phyloP scores from a whole-genome alignment of 2,888 invertebrate genomes.

The Oconnorella tubifera region DNA sequence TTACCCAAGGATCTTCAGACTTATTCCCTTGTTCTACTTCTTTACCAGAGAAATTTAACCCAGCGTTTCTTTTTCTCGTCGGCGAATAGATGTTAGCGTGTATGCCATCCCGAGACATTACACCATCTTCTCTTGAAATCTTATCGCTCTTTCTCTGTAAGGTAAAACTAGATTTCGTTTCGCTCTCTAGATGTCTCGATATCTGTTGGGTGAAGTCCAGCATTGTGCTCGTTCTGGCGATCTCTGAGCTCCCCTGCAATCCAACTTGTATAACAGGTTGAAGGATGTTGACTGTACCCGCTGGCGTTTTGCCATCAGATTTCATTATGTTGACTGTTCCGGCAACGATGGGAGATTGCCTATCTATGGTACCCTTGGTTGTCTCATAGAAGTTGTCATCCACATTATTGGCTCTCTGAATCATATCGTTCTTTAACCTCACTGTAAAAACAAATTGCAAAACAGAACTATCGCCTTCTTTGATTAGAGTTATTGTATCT shows the following conservation, averaged over 20 bases:
- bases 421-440: conserved; percentile 16
- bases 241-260: neutral
- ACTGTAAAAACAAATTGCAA: conserved; percentile 24
- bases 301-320: neutral
- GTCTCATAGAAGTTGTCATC: neutral
- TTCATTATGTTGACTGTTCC: conserved; percentile 13
- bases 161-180: too few species aligned
- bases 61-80: neutral
- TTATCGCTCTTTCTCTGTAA: too few species aligned
- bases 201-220: too few species aligned
- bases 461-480: conserved; percentile 19
- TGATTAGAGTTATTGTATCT: conserved; percentile 11
- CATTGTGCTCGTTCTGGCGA: too few species aligned
- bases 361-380: neutral
- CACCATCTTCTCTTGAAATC: too few species aligned
- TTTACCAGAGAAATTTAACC: too few species aligned
- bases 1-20: too few species aligned
- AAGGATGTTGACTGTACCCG: neutral
- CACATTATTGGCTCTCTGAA: conserved; percentile 3
- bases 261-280: conserved; percentile 9
- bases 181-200: too few species aligned
- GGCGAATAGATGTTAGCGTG: conserved; percentile 4
- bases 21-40: too few species aligned
- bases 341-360: neutral
- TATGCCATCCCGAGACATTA: too few species aligned